Conservation (phyloP, 2,888 invertebrate species). For the Apotomis betuletana region DNA sequence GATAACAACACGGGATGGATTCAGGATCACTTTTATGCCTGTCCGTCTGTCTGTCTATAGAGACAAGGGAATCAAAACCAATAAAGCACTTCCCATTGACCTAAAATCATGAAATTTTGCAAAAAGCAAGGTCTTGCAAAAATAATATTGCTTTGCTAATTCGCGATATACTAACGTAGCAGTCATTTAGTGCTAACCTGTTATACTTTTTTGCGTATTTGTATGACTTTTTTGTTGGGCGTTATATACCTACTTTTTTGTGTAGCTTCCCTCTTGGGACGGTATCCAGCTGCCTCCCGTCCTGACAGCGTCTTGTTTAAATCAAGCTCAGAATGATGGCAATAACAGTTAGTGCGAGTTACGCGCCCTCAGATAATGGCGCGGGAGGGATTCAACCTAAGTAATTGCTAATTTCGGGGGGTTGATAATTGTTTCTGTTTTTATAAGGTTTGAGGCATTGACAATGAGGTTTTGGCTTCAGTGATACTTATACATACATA, state of each 20-base stretch:
- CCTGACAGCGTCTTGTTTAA: constrained; percentile 72
- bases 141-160: too few species aligned
- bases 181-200: too few species aligned
- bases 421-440: constrained; percentile 72
- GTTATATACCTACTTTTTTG: too few species aligned
- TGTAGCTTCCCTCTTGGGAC: not conserved
- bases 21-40: constrained; percentile 44
- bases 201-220: too few species aligned
- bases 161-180: too few species aligned
- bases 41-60: too few species aligned
- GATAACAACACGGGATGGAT: constrained; percentile 61
- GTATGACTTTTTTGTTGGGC: too few species aligned
- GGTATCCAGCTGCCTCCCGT: not conserved
- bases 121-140: too few species aligned
- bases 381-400: constrained; percentile 70
- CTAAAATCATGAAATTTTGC: too few species aligned
- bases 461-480: not conserved
- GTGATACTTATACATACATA: not conserved
- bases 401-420: constrained; percentile 77
- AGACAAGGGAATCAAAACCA: too few species aligned
- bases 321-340: constrained; percentile 77
- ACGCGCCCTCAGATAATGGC: constrained; percentile 71
- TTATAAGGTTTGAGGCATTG: constrained; percentile 49
- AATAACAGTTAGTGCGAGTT: constrained; percentile 78
- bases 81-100: too few species aligned